These are phyloP conservation scores for Cyanocitta stelleri DNA, from an alignment of 2,113 vertebrate species.

Conservation along the genomic window DNA sequence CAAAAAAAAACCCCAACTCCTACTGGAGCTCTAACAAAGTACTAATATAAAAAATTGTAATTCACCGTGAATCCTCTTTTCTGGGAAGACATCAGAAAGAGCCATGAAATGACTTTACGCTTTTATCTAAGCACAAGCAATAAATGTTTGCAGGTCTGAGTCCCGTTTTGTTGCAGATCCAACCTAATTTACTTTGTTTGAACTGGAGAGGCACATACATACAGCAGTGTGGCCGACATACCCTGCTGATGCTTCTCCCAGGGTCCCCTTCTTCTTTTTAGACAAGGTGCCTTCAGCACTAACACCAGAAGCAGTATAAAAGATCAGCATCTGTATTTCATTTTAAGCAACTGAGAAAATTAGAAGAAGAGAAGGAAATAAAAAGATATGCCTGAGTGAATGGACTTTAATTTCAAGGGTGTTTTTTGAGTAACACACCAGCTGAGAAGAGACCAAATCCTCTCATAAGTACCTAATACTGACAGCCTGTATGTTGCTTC, in stretches of 20 bases:
- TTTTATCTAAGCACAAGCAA: neutral
- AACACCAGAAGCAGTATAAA: neutral
- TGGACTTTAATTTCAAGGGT: neutral
- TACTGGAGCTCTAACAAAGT: neutral
- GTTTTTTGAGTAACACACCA: neutral
- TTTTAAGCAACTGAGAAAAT: neutral
- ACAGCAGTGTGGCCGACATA: neutral
- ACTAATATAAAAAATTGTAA: neutral
- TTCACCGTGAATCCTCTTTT: neutral
- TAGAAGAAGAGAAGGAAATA: neutral
- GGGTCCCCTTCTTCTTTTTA: neutral
- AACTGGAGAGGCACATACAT: neutral
- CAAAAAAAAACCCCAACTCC: neutral
- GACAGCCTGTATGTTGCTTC: neutral
- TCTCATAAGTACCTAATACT: neutral
- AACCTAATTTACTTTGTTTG: neutral
- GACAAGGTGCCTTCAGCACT: neutral
- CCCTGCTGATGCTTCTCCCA: neutral
- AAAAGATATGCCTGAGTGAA: neutral
- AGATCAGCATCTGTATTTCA: fast-evolving
- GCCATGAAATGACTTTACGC: neutral
- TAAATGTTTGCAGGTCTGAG: neutral
- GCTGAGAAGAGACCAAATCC: neutral
- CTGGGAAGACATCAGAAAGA: neutral
- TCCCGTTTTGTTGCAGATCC: neutral